These are phyloP conservation scores for Nothoprocta pentlandii DNA, from an alignment of 2,113 vertebrate genomes.

Conservation along the genomic window DNA sequence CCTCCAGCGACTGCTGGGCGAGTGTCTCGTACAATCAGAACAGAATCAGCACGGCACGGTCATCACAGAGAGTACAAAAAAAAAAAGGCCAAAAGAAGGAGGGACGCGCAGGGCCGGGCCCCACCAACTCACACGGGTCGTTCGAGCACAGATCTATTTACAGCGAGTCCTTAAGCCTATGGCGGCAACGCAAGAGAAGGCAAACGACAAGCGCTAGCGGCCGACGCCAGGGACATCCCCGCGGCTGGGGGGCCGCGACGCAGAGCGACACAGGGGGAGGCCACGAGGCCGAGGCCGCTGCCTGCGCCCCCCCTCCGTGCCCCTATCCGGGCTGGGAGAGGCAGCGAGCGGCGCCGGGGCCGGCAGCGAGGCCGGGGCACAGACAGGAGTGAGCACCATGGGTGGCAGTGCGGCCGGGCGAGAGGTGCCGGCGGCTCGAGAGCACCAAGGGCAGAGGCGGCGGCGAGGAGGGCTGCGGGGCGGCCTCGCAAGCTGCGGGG, in stretches of 20 bases:
- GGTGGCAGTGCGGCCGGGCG: background rate
- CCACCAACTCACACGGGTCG: slow-evolving; percentile 43
- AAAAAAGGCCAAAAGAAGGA: background rate
- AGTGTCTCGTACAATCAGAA: slow-evolving; percentile 67
- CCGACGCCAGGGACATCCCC: slow-evolving; percentile 22
- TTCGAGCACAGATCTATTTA: slow-evolving; percentile 63
- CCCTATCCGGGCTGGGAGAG: background rate
- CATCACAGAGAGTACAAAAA: slow-evolving; percentile 62
- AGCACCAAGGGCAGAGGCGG: slow-evolving; percentile 36
- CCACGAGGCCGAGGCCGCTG: background rate
- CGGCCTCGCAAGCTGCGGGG: background rate
- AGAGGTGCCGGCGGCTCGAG: background rate
- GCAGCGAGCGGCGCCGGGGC: too few species aligned
- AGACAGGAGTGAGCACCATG: slow-evolving; percentile 70
- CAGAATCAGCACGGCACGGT: slow-evolving; percentile 74
- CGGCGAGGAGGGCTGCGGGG: background rate
- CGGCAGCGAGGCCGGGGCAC: background rate
- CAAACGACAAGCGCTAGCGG: slow-evolving; percentile 18
- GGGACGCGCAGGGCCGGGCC: slow-evolving; percentile 6
- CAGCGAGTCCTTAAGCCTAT: slow-evolving; percentile 42
- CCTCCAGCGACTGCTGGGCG: slow-evolving; percentile 55
- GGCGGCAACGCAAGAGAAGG: slow-evolving; percentile 25
- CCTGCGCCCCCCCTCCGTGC: too few species aligned
- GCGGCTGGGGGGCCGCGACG: background rate
- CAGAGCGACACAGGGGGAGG: background rate